Evolutionary conservation across 2,888 invertebrate genomes (phyloP).

Genomic region (Lasioglossum pauxillum): DNA sequence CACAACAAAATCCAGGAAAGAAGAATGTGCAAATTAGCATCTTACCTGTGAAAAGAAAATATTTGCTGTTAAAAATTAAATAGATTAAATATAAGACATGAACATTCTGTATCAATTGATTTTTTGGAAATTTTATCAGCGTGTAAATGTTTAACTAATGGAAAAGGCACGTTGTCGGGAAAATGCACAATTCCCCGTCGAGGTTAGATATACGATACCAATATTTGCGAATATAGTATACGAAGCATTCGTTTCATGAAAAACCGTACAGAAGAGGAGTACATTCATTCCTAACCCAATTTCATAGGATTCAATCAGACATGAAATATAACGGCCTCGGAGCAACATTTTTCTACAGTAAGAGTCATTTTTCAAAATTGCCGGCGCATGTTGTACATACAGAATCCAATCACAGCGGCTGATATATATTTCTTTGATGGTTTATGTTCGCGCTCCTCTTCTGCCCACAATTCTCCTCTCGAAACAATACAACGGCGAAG

Average conservation of each 20-base stretch:
- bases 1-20: background rate
- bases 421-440: constrained; percentile 21
- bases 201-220: background rate
- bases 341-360: background rate
- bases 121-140: background rate
- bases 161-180: background rate
- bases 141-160: background rate
- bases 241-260: background rate
- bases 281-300: constrained; percentile 11
- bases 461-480: background rate
- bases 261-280: background rate
- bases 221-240: background rate
- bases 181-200: background rate
- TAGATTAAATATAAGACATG: background rate
- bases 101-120: background rate
- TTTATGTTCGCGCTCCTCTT: constrained; percentile 15
- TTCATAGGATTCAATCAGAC: constrained; percentile 10
- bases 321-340: constrained; percentile 1
- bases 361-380: constrained; percentile 35
- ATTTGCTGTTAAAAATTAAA: no score
- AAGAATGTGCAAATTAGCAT: background rate
- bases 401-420: constrained; percentile 26
- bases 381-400: constrained; percentile 6
- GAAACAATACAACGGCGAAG: background rate
- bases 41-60: background rate